Evolutionary conservation across 2,888 invertebrate species (phyloP), one percentile per base, ranked within the genome.

Genomic region (Sphaerophoria rueppellii): DNA sequence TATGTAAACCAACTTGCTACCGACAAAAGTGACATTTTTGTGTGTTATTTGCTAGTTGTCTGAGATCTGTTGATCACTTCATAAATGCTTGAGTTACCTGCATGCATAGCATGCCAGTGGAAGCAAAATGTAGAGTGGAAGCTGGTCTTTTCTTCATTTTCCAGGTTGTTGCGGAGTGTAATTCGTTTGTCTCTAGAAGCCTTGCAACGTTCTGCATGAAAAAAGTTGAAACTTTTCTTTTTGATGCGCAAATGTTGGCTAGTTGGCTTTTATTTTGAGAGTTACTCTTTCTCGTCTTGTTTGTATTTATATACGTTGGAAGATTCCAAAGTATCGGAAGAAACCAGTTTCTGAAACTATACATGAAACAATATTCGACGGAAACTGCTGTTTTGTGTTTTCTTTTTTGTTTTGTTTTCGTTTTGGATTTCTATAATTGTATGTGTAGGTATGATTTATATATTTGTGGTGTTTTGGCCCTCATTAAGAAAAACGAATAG

Each of bases 341-440:
- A 77, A 78, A 78, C 78, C 58, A 65, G 78, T 78, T 78, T 65
- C 58, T 24, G 58, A 50, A 63, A 58, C 58, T n/a, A n/a, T n/a
- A n/a, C n/a, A n/a, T n/a, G n/a, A n/a, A n/a, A n/a, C n/a, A n/a
- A n/a, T 78, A 58, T 72, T 65, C 52, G 43, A 52, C 65, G 58
- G 50, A 63, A 35, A 35, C 43, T 77, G 43, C 24, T 40, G 55
- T 43, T 58, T 35, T 43, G 35, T 52, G 58, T 52, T 72, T 65
- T 58, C 35, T 58, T 72, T 65, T 72, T 43, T 16, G 14, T 48
- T 57, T 71, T 37, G 3, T 58, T 61, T n/a, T 46, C 9, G 4
- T 11, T 43, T 43, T 78, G 50, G 57, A 40, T 35, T 70, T 63
- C 4, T 40, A 9, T 40, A 40, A 6, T 40, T 1, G 40, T 40